Evolutionary conservation across 1,140 invertebrate species (phyloP), one percentile per base, ranked within the genome.

Genomic region (Panulirus ornatus): DNA sequence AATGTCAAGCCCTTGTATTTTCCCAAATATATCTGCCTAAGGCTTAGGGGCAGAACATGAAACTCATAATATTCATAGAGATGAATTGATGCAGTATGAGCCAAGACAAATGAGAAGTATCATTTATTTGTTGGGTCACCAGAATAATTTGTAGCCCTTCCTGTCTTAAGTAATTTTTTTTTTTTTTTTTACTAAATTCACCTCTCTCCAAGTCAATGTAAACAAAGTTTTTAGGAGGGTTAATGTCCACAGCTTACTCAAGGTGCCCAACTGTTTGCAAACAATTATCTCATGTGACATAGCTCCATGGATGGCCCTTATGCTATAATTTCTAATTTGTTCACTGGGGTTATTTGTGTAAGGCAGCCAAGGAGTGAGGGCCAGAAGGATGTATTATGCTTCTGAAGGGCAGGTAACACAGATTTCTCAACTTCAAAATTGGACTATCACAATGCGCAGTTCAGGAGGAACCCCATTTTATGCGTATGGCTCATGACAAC

Each of bases 371-470:
- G 71, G 88, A 81, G 54, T 89, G 71, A 71, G 81, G 88, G 81
- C 66, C 71, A 71, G 54, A 83, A 66, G 79, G 70, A 84, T 89
- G 81, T 89, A 89, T 89, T 89, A 89, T 89, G 88, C 88, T 84
- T 89, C 70, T 70, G 70, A 73, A 66, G 79, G 88, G 71, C 88
- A 89, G 76, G 86, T 88, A 81, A 89, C 88, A 89, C 51, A 84
- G 63, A 89, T 89, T 73, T 83, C 63, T 81, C 51, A 86, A 83
- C 79, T 81, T 89, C 47, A 89, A 44, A 89, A 89, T 34, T 89
- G 79, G 88, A 89, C 88, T 89, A 89, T 89, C 88, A 89, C 88
- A 89, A 89, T 76, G 88, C 81, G 84, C 81, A 83, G 79, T 89
- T 82, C 71, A 81, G 51, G 88, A 89, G 88, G 76, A 88, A 79